Evolutionary conservation across 2,797 vertebrate species (phyloP), one percentile per base, ranked within the genome.

Genomic region (Onychomys leucogaster): DNA sequence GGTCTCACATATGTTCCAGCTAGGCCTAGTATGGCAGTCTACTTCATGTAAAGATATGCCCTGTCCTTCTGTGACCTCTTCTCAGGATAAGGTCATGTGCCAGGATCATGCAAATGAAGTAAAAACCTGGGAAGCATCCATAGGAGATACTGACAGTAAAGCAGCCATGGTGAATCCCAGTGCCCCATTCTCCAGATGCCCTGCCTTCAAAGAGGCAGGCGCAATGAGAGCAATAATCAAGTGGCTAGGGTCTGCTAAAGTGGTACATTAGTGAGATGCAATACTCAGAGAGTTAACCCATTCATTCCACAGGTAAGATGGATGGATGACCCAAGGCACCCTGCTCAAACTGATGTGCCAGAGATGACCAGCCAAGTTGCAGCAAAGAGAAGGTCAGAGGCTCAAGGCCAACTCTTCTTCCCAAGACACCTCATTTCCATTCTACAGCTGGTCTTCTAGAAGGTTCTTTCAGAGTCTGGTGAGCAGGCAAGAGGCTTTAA

Each of bases 401-500:
- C 52, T 49, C 43, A 55, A 52, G 34, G 52, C 52, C 5, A 41
- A n/a, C 52, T 73, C 87, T 94, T 81, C 87, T 93, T 69, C 25
- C 41, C 67, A 77, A 91, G 85, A 90, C 4, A 29, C 34, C 9
- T 16, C 0, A 2, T 55, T 96, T 63, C 32, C n/a, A 59, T 75
- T 71, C 95, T 89, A 7, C 71, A 25, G 27, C 23, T 71, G 27
- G 34, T 83, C 52, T 88, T 94, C 69, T 46, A 73, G 89, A 77
- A 78, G 65, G 52, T 94, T 90, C 77, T 81, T 75, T 49, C 88
- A 49, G 57, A 85, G 41, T 52, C 71, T 65, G 57, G 55, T 52
- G 29, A 94, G 41, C 55, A 85, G 83, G 77, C 81, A 75, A 49
- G 85, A 92, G n/a, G 80, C 32, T 91, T 92, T 96, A 91, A 95